Evolutionary conservation across 2,888 invertebrate species (phyloP).

Genomic region (Perizoma flavofasciatum): DNA sequence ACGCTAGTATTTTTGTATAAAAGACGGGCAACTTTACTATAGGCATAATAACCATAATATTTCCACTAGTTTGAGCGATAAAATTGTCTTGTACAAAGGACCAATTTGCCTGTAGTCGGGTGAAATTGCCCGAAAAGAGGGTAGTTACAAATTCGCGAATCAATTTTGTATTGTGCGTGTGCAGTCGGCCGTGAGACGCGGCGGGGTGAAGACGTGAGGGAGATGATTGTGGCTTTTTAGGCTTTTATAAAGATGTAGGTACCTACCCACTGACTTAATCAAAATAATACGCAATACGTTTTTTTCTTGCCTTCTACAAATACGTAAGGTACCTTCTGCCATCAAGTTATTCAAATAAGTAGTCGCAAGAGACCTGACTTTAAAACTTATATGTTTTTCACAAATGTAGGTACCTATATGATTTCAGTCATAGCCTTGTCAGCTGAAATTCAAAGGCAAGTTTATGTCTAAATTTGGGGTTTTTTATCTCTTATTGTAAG

Average conservation of each 20-base stretch:
- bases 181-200: constrained; percentile 62
- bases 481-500: no score
- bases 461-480: no score
- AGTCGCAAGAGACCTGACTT: no score
- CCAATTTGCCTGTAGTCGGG: constrained; percentile 61
- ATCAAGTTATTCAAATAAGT: no score
- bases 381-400: no score
- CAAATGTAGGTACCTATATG: no score
- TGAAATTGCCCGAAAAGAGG: constrained; percentile 73
- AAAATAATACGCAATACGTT: neutral
- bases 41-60: constrained; percentile 48
- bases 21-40: constrained; percentile 36
- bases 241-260: constrained; percentile 23
- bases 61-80: constrained; percentile 57
- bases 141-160: constrained; percentile 70
- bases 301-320: neutral
- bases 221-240: constrained; percentile 32
- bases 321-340: no score
- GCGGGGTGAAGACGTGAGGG: constrained; percentile 53
- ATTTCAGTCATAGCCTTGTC: no score
- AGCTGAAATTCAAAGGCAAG: no score
- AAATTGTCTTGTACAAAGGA: constrained; percentile 56
- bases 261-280: no score
- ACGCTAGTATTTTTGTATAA: neutral
- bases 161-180: constrained; percentile 70